Conservation (phyloP, 2,113 vertebrate genomes). For the Cinclus mexicanus region DNA sequence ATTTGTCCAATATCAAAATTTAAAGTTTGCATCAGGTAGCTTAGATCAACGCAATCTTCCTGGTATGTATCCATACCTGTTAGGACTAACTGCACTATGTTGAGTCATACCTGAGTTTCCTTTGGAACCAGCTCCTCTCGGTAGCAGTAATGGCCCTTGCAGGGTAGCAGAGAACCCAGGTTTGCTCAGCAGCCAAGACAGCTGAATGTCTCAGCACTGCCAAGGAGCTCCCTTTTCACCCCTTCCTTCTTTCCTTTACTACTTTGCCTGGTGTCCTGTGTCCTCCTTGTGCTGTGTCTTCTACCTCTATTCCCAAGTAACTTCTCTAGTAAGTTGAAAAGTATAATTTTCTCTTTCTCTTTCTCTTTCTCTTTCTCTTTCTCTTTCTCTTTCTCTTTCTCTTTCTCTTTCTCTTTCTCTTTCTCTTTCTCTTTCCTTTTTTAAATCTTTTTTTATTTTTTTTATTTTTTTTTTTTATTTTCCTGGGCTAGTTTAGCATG, state of each 20-base stretch:
- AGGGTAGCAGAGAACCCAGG: neutral
- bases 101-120: neutral
- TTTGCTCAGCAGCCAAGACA: neutral
- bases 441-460: neutral
- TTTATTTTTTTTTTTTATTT: too few species aligned
- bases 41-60: neutral
- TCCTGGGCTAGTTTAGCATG: neutral
- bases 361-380: neutral
- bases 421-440: neutral
- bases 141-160: neutral
- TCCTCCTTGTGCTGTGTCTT: rapidly evolving
- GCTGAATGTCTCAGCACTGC: neutral
- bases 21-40: neutral
- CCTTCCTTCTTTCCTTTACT: neutral
- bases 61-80: neutral
- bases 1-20: neutral
- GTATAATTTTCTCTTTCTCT: neutral
- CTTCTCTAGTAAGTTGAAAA: neutral
- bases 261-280: neutral
- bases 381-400: too few species aligned
- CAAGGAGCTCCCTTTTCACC: neutral
- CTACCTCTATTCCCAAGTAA: neutral
- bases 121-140: neutral
- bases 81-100: neutral
- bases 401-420: neutral